These are phyloP conservation scores for Lepeophtheirus nordmannii DNA, from an alignment of 2,888 invertebrate species.

Conservation along the genomic window DNA sequence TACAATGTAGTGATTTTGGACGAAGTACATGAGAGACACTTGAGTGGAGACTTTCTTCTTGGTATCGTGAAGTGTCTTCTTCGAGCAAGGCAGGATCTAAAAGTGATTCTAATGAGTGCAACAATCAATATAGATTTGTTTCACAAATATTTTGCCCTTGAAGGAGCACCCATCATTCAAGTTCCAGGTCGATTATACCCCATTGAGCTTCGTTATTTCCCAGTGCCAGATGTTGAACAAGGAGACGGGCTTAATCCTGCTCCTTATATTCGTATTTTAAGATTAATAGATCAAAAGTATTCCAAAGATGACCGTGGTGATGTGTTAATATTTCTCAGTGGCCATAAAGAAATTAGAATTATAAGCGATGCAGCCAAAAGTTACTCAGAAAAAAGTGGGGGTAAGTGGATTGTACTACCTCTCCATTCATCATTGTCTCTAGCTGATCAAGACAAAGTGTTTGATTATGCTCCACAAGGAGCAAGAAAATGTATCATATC, in stretches of 20 bases:
- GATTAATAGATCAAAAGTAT: constrained; percentile 78
- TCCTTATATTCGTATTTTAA: constrained; percentile 80
- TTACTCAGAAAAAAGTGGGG: constrained; percentile 53
- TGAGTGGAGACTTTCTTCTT: constrained; percentile 81
- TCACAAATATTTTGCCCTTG: constrained; percentile 60
- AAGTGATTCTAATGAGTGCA: constrained; percentile 92
- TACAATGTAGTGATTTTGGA: constrained; percentile 90
- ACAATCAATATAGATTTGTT: constrained; percentile 95
- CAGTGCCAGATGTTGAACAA: constrained; percentile 39
- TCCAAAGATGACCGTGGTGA: constrained; percentile 75
- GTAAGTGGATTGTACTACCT: constrained; percentile 76
- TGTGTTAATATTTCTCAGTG: constrained; percentile 82
- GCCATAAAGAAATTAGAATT: constrained; percentile 66
- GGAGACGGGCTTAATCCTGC: constrained; percentile 62
- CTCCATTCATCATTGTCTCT: constrained; percentile 82
- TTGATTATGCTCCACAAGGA: constrained; percentile 85
- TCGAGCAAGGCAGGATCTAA: constrained; percentile 58
- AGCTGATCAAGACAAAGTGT: constrained; percentile 88
- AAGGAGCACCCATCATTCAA: constrained; percentile 47
- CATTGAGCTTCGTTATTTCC: constrained; percentile 73
- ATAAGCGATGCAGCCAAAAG: constrained; percentile 69
- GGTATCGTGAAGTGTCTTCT: constrained; percentile 86
- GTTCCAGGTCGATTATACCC: constrained; percentile 89
- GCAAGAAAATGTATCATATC: constrained; percentile 64
- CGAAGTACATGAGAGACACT: constrained; percentile 90